A percentile compares a stretch with the other conserved stretches of the same genome.
Evolutionary conservation across 2,797 vertebrate genomes (phyloP).

Genomic region (Eulemur coronatus): DNA sequence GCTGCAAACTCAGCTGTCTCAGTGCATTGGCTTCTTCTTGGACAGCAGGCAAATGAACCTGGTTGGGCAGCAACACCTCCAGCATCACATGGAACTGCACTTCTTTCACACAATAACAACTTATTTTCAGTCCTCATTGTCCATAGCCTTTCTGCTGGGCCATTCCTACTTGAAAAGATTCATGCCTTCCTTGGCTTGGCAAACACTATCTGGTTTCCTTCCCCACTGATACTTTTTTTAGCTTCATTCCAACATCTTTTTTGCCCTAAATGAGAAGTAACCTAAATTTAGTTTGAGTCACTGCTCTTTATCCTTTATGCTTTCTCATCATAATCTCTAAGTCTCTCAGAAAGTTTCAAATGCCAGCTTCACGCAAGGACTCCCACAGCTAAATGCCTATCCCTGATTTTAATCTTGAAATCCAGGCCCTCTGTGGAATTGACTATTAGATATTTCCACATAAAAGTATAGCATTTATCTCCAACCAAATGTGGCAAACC

Average conservation of each 20-base stretch:
- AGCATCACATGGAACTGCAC: not conserved
- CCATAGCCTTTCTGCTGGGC: not conserved
- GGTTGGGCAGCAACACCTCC: not conserved
- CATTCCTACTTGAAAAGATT: not conserved
- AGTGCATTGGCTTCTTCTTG: too few relatives aligned
- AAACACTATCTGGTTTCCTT: not conserved
- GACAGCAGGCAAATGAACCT: too few relatives aligned
- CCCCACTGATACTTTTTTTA: not conserved
- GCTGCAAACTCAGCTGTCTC: too few relatives aligned
- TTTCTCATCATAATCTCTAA: not conserved
- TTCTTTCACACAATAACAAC: not conserved
- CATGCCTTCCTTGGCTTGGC: not conserved
- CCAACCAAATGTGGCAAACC: not conserved
- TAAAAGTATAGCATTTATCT: conserved; percentile 12
- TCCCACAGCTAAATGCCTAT: not conserved
- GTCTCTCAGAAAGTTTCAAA: not conserved
- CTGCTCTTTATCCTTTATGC: not conserved
- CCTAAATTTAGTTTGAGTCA: not conserved
- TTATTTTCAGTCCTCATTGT: not conserved
- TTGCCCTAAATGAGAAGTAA: not conserved
- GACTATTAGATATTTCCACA: conserved; percentile 9
- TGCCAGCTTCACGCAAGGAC: not conserved
- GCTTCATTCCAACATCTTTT: not conserved
- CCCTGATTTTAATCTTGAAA: conserved; percentile 7
- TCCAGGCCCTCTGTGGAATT: not conserved